Evolutionary conservation across 1,140 invertebrate genomes (phyloP).

Genomic region (Drosophila lowei): DNA sequence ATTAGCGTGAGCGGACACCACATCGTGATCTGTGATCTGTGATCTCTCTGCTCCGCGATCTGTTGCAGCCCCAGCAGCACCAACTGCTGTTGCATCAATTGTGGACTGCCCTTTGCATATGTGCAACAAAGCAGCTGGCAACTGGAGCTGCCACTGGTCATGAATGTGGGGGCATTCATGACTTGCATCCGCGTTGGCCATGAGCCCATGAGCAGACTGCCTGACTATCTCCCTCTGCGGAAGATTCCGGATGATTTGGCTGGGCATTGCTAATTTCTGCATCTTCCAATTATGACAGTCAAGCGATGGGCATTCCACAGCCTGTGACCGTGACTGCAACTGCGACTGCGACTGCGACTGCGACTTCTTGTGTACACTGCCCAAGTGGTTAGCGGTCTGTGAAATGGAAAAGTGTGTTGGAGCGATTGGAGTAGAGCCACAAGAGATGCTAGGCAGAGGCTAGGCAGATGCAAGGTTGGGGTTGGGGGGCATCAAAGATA

Average conservation of each 20-base stretch:
- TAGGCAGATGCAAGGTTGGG: too few relatives aligned
- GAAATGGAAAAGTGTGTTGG: conserved; percentile 7
- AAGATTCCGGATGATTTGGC: conserved; percentile 3
- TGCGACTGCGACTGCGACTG: conserved; percentile 12
- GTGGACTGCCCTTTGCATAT: conserved; percentile 36
- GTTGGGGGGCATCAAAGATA: neutral
- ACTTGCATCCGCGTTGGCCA: conserved; percentile 50
- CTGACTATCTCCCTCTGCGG: too few relatives aligned
- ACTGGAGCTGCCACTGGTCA: conserved; percentile 45
- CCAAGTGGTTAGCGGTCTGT: conserved; percentile 28
- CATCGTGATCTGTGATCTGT: conserved; percentile 69
- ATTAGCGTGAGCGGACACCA: conserved; percentile 74
- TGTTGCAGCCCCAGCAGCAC: conserved; percentile 30
- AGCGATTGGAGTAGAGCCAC: conserved; percentile 14
- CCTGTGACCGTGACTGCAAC: conserved; percentile 15
- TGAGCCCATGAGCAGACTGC: conserved; percentile 3
- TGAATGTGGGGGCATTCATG: conserved; percentile 47
- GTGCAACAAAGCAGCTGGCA: conserved; percentile 24
- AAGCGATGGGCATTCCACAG: neutral
- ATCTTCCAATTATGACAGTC: neutral
- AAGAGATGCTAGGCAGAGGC: neutral
- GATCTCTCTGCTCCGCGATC: conserved; percentile 36
- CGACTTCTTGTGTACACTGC: neutral
- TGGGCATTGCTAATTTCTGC: neutral
- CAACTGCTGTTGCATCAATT: conserved; percentile 36